phyloP scores from a whole-genome alignment of 2,797 vertebrate genomes.

The Gobio occitaniae region DNA sequence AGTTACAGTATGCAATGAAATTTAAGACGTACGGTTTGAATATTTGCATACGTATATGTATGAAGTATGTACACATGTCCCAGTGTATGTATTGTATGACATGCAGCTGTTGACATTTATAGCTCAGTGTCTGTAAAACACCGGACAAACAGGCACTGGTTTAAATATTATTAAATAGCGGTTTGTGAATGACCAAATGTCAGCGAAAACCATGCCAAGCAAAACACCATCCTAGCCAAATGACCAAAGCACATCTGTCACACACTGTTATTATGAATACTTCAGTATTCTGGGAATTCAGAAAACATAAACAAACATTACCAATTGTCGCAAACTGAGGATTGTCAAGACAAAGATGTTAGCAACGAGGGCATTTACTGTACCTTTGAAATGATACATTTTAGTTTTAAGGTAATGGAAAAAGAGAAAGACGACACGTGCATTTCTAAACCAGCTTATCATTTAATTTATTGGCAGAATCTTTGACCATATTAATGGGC shows the following conservation, averaged over 20 bases:
- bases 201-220: slow-evolving; percentile 27
- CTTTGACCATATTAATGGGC: no score
- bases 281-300: background rate
- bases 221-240: slow-evolving; percentile 17
- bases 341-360: background rate
- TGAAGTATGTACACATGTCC: background rate
- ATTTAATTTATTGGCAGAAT: no score
- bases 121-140: background rate
- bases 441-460: no score
- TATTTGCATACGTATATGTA: slow-evolving; percentile 21
- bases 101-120: background rate
- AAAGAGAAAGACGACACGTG: no score
- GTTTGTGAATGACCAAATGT: slow-evolving; percentile 46
- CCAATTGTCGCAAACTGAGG: no score
- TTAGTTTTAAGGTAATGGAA: no score
- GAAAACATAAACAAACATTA: background rate
- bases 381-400: background rate
- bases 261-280: slow-evolving; percentile 1
- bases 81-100: no score
- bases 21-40: background rate
- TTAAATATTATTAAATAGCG: slow-evolving; percentile 19
- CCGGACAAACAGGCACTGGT: background rate
- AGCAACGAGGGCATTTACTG: background rate
- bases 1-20: background rate
- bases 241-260: slow-evolving; percentile 20